These are phyloP conservation scores for Psittacula cyanocephala DNA, from an alignment of 2,113 vertebrate genomes.

Conservation along the genomic window DNA sequence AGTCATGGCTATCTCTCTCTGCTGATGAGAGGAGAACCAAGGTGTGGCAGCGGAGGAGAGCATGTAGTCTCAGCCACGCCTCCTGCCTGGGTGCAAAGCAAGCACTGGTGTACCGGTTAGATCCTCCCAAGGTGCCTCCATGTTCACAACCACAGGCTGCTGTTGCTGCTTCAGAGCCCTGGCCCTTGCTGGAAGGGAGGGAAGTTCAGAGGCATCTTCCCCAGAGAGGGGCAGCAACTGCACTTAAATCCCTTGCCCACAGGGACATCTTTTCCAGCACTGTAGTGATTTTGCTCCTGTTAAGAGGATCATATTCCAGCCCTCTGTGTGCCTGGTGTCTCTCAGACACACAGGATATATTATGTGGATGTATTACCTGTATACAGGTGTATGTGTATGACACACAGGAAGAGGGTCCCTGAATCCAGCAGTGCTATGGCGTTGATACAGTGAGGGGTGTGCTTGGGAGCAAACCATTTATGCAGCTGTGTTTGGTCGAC, in stretches of 20 bases:
- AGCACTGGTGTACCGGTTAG: not conserved
- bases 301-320: not conserved
- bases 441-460: not conserved
- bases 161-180: not conserved
- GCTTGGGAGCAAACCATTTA: not conserved
- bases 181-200: not conserved
- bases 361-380: not conserved
- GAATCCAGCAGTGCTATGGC: accelerated
- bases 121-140: not conserved
- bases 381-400: no score
- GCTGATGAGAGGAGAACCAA: not conserved
- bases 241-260: not conserved
- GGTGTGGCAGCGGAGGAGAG: not conserved
- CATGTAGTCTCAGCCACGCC: no score
- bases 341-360: not conserved
- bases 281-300: not conserved
- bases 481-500: not conserved
- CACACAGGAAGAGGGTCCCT: not conserved
- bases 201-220: not conserved
- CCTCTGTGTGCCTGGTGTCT: not conserved
- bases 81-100: not conserved
- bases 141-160: not conserved
- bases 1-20: not conserved
- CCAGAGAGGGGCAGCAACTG: not conserved
- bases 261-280: not conserved